Evolutionary conservation across 2,797 vertebrate species (phyloP).

Genomic region (Pterois miles): DNA sequence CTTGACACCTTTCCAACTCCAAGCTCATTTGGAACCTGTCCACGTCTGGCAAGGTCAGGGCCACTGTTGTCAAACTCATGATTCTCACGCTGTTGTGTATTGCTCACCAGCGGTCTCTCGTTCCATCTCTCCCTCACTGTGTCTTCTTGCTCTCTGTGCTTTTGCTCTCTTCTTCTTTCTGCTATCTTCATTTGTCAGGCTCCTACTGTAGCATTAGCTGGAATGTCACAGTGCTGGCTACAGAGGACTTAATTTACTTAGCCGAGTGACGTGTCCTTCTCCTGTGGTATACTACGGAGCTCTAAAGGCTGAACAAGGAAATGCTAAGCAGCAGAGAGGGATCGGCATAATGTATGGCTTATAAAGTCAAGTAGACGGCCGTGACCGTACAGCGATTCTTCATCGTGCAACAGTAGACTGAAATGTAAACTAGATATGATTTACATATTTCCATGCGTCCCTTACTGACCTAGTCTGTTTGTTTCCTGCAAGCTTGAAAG

Average conservation of each 20-base stretch:
- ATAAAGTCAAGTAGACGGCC: slow-evolving; percentile 15
- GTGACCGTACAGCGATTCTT: slow-evolving; percentile 2
- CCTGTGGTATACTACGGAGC: slow-evolving; percentile 19
- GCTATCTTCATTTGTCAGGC: slow-evolving; percentile 72
- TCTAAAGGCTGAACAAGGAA: slow-evolving; percentile 34
- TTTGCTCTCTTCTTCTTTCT: slow-evolving; percentile 28
- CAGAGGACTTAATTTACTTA: slow-evolving; percentile 73
- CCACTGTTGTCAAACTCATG: slow-evolving; percentile 69
- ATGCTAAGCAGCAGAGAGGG: slow-evolving; percentile 19
- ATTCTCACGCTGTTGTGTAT: slow-evolving; percentile 56
- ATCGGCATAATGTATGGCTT: slow-evolving; percentile 13
- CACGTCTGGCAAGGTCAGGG: slow-evolving; percentile 71
- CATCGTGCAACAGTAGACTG: not conserved
- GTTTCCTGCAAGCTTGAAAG: not conserved
- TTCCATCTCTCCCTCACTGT: not conserved
- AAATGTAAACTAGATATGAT: slow-evolving; percentile 18
- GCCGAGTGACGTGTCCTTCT: slow-evolving; percentile 45
- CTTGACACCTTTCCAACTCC: slow-evolving; percentile 74
- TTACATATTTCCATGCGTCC: slow-evolving; percentile 16
- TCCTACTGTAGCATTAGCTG: slow-evolving; percentile 48
- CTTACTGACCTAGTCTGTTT: not conserved
- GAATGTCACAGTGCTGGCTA: slow-evolving; percentile 63
- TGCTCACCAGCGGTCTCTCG: slow-evolving; percentile 24
- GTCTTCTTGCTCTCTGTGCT: slow-evolving; percentile 18
- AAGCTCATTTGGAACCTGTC: slow-evolving; percentile 71